These are phyloP conservation scores for Maniola jurtina DNA, from an alignment of 1,140 invertebrate genomes.

Conservation along the genomic window DNA sequence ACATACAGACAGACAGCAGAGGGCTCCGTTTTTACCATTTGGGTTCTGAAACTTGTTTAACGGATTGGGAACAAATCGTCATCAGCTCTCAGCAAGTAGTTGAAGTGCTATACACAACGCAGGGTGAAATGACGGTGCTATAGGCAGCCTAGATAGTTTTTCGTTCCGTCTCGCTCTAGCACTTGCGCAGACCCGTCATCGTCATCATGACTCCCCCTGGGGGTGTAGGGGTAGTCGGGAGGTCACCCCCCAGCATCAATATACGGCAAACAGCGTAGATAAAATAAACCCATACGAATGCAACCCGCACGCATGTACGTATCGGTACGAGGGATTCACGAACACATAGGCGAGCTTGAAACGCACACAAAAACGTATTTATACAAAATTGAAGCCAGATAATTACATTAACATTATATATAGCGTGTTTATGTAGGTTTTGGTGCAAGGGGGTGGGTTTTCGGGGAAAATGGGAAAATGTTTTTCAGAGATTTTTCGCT, in stretches of 20 bases:
- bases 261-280: constrained; percentile 61
- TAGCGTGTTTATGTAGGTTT: constrained; percentile 33
- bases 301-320: constrained; percentile 14
- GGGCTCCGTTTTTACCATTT: too few species aligned
- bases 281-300: constrained; percentile 61
- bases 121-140: constrained; percentile 35
- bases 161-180: constrained; percentile 50
- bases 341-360: constrained; percentile 19
- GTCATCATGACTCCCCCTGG: constrained; percentile 55
- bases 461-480: constrained; percentile 40
- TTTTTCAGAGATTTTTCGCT: constrained; percentile 46
- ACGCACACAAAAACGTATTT: constrained; percentile 47
- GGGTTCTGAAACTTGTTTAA: neutral
- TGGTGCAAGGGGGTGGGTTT: constrained; percentile 28
- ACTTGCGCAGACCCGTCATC: constrained; percentile 67
- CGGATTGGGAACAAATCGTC: neutral
- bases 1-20: too few species aligned
- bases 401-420: constrained; percentile 67
- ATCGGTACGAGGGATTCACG: constrained; percentile 28
- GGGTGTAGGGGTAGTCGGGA: constrained; percentile 30
- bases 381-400: constrained; percentile 70
- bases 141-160: constrained; percentile 46
- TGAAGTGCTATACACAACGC: constrained; percentile 22
- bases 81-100: neutral
- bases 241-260: constrained; percentile 50